Conservation (phyloP, 2,797 vertebrate species). For the Epinephelus awoara region DNA sequence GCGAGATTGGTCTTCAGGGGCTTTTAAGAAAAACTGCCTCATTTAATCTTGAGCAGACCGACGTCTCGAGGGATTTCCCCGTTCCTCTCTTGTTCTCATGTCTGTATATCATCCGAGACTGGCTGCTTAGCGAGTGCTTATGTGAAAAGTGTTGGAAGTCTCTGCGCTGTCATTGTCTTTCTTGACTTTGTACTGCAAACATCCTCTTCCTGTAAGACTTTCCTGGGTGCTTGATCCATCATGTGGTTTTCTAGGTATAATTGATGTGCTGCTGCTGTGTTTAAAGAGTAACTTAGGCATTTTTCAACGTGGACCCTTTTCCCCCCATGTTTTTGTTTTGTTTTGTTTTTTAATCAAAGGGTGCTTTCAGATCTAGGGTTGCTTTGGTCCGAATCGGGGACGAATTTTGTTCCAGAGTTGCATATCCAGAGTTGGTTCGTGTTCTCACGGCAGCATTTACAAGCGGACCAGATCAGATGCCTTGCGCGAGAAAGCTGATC, state of each 20-base stretch:
- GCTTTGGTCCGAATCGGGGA: too few relatives aligned
- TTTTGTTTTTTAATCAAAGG: too few relatives aligned
- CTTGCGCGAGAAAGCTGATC: too few relatives aligned
- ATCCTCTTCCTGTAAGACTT: background rate
- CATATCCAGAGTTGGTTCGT: too few relatives aligned
- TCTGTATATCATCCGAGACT: constrained; percentile 20
- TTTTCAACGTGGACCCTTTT: too few relatives aligned
- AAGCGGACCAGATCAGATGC: too few relatives aligned
- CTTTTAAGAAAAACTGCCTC: constrained; percentile 54
- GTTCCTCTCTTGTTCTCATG: constrained; percentile 3
- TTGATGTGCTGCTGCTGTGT: background rate
- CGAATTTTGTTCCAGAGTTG: too few relatives aligned
- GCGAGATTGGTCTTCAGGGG: constrained; percentile 41
- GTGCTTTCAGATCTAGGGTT: too few relatives aligned
- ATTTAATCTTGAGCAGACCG: constrained; percentile 36
- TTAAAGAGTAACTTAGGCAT: background rate
- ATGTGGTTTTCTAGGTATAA: background rate
- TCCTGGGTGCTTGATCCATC: background rate
- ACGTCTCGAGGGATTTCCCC: constrained; percentile 18
- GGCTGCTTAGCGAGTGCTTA: background rate
- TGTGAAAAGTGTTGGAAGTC: background rate
- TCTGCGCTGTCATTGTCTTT: background rate
- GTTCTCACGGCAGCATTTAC: too few relatives aligned
- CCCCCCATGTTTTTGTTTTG: too few relatives aligned
- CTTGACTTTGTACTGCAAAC: background rate